A percentile compares a stretch with the other conserved stretches of the same genome.
Evolutionary conservation across 1,140 invertebrate genomes (phyloP).

Genomic region (Sweltsa coloradensis): DNA sequence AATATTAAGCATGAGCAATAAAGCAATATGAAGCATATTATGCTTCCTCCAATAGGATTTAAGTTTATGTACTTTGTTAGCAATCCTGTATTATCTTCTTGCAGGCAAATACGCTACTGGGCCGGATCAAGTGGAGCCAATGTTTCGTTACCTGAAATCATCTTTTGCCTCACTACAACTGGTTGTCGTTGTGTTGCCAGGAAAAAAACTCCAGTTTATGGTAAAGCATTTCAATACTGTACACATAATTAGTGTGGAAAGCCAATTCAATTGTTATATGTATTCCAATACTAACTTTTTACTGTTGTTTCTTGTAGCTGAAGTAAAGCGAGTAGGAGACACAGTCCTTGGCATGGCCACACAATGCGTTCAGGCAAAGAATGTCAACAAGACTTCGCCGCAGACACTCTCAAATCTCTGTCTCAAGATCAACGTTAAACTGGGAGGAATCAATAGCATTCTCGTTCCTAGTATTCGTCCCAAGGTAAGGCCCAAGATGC

Average conservation of each 20-base stretch:
- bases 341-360: conserved; percentile 99
- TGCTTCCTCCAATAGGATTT: no score
- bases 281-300: no score
- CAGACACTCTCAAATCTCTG: conserved; percentile 99
- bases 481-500: no score
- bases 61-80: no score
- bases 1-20: no score
- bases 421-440: conserved; percentile 99
- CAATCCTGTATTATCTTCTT: conserved; percentile 8
- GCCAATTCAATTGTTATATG: no score
- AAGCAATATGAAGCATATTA: no score
- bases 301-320: conserved; percentile 49
- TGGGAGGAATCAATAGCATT: conserved; percentile 99
- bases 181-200: conserved; percentile 95
- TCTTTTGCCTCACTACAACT: conserved; percentile 92
- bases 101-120: conserved; percentile 91
- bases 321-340: conserved; percentile 98
- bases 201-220: conserved; percentile 99
- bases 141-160: conserved; percentile 97
- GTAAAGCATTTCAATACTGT: no score
- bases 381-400: conserved; percentile 99
- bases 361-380: conserved; percentile 99
- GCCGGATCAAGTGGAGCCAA: conserved; percentile 98
- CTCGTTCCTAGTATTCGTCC: conserved; percentile 91
- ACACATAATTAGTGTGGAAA: no score